Base-by-base conservation (phyloP, 2,113 vertebrate species). In the Panthera tigris region DNA sequence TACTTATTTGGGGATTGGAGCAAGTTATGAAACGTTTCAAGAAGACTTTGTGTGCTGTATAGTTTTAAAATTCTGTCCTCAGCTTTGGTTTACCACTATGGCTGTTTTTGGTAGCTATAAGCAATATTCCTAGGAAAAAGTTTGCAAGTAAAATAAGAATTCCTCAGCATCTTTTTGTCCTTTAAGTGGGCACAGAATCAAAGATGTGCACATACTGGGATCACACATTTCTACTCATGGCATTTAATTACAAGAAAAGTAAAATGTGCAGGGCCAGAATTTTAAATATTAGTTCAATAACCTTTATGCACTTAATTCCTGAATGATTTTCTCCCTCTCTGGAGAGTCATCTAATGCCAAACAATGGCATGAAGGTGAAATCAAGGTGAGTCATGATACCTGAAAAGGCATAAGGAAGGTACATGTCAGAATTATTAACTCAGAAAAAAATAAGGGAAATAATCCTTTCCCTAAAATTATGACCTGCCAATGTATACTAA, bases 211-310 rank as follows among this genome's bases (percentile, higher is more conserved):
- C 91, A 98, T 71, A 94, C 33, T 89, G 16, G 93, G 97, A 98
- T 91, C 97, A 98, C 61, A 95, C 85, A 76, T 79, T 91, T 94
- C 97, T 97, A 92, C 81, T 98, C 84, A 86, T 97, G 95, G 98
- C 97, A 98, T 99, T 98, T 98, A 99, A 98, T 99, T 98, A 98
- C 94, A 91, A 97, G 97, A 97, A 98, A 98, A 98, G 95, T 97
- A 98, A 98, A 98, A 98, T 5, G 95, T 98, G 79, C 94, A 98
- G 95, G 97, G 97, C 94, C 87, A 97, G 98, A 98, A 99, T 99
- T 98, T 98, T 98, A 99, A 99, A 91, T 98, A 97, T 98, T 98
- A 96, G 94, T 98, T 98, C 98, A 98, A 98, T 98, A 99, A 99
- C 98, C 98, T 99, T 98, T 98, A 98, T 97, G 63, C 95, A 98